These are phyloP conservation scores for Hylaeus anthracinus DNA, from an alignment of 1,140 invertebrate species.

Conservation along the genomic window DNA sequence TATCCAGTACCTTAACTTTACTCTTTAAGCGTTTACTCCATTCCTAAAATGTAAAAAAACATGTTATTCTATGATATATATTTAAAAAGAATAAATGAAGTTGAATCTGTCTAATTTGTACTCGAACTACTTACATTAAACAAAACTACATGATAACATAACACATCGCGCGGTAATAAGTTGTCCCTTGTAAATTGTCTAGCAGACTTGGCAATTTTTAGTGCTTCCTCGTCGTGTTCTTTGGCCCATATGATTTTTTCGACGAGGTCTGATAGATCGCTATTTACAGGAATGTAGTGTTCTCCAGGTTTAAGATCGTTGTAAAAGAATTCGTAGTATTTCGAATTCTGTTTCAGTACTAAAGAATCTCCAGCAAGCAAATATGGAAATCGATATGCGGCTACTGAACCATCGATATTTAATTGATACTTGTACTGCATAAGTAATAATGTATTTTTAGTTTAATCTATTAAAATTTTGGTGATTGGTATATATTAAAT, in stretches of 20 bases:
- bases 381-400: constrained; percentile 96
- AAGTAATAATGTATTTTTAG: constrained; percentile 46
- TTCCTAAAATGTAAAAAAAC: constrained; percentile 81
- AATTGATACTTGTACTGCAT: constrained; percentile 97
- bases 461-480: background rate
- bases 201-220: constrained; percentile 87
- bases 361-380: constrained; percentile 92
- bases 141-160: constrained; percentile 93
- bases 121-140: constrained; percentile 83
- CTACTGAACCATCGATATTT: constrained; percentile 97
- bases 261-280: constrained; percentile 90
- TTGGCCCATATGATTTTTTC: constrained; percentile 91
- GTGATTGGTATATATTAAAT: background rate
- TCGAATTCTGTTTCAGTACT: constrained; percentile 95
- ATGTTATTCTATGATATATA: constrained; percentile 51
- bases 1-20: constrained; percentile 83
- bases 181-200: constrained; percentile 88
- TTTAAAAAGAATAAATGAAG: constrained; percentile 52
- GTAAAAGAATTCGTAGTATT: constrained; percentile 98
- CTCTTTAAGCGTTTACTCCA: constrained; percentile 87
- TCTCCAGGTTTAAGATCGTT: constrained; percentile 86
- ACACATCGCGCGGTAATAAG: constrained; percentile 91
- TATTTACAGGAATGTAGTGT: constrained; percentile 93
- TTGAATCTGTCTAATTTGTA: constrained; percentile 37
- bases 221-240: constrained; percentile 87